Base-by-base conservation (phyloP, 2,113 vertebrate genomes). In the Pseudolaguvia tuberculata region DNA sequence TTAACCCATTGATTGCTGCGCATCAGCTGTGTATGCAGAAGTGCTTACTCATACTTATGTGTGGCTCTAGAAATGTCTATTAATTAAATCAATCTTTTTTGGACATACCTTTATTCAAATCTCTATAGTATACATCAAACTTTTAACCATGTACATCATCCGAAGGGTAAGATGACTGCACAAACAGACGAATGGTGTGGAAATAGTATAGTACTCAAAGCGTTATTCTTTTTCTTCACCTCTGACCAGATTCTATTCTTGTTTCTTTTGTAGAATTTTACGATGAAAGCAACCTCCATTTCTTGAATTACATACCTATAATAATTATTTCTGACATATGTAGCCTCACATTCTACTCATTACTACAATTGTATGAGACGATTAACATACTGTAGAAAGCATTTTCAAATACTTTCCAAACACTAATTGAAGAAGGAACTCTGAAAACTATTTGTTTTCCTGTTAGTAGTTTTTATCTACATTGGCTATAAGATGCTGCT, bases 201-300 rank as follows among this genome's bases (percentile, higher is more conserved):
- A 70, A 70, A n/a, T n/a, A n/a, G n/a, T n/a, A 50, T 53, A 42
- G 48, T 58, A 47, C 23, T 21, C 69, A 72, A 15, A 51, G 20
- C 69, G 53, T 25, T 62, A 61, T 25, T 62, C 39, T n/a, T n/a
- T n/a, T n/a, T 73, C 20, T 45, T 73, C 29, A 76, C 50, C 47
- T 31, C 42, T 73, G 56, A 70, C n/a, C n/a, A n/a, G n/a, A n/a
- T n/a, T n/a, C n/a, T n/a, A n/a, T n/a, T n/a, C n/a, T n/a, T n/a
- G n/a, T n/a, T n/a, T n/a, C 53, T 63, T 74, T 15, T 17, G 6
- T 45, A 47, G 14, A 59, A 29, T 27, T 23, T 52, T 18, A 23
- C 23, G 23, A 23, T 13, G 39, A 58, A 39, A 63, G 61, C 21
- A 74, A 15, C n/a, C 17, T 63, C 27, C 14, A 62, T 74, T 29